phyloP scores from a whole-genome alignment of 2,888 invertebrate species.

The Patella ulyssiponensis region DNA sequence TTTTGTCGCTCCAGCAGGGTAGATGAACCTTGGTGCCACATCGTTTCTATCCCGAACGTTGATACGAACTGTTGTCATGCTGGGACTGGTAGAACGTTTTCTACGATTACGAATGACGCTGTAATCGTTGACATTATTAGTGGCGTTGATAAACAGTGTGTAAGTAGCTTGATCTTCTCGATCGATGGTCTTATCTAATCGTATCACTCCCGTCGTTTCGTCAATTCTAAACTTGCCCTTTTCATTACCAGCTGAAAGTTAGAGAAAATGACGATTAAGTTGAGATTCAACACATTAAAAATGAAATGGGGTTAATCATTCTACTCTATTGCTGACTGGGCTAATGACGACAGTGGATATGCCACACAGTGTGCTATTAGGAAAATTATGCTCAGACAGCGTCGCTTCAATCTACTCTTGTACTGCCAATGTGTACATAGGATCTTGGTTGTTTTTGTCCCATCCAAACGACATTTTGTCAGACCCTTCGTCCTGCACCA shows the following conservation, averaged over 20 bases:
- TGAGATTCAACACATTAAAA: no score
- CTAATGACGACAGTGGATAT: no score
- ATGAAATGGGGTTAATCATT: no score
- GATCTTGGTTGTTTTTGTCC: no score
- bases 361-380: no score
- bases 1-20: constrained; percentile 71
- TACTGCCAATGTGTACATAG: no score
- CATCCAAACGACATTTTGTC: no score
- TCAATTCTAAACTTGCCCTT: constrained; percentile 85
- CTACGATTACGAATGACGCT: constrained; percentile 46
- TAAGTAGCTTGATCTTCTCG: constrained; percentile 84
- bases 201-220: constrained; percentile 84
- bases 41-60: constrained; percentile 78
- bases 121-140: constrained; percentile 78
- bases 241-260: constrained; percentile 77
- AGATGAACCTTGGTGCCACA: constrained; percentile 83
- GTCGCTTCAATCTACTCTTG: no score
- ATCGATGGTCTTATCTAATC: constrained; percentile 85
- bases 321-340: no score
- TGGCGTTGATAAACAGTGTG: constrained; percentile 84
- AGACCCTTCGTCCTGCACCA: no score
- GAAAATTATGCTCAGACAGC: no score
- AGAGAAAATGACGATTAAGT: background rate
- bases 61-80: constrained; percentile 81
- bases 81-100: constrained; percentile 73